Conservation (phyloP, 2,113 vertebrate species). For the Forbesichthys agassizii region DNA sequence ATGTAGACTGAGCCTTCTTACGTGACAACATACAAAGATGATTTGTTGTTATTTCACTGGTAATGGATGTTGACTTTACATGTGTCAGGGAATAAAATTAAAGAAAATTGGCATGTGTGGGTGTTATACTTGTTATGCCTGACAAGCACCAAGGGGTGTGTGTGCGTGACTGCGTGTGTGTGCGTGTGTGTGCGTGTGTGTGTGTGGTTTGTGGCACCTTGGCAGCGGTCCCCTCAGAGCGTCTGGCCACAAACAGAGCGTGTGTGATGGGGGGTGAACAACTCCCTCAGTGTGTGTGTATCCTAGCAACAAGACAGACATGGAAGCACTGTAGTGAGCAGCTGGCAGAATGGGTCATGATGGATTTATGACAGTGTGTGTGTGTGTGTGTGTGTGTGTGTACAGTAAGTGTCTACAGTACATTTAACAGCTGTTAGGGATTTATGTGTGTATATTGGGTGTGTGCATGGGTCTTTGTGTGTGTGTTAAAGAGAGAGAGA, state of each 20-base stretch:
- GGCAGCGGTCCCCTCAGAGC: conserved; percentile 20
- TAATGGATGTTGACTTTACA: background rate
- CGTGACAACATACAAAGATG: background rate
- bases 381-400: background rate
- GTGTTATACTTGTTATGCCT: conserved; percentile 14
- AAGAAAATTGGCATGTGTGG: background rate
- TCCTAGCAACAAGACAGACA: conserved; percentile 72
- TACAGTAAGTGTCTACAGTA: background rate
- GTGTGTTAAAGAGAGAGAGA: conserved; percentile 15
- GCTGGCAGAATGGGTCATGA: conserved; percentile 68
- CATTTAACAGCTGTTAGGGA: conserved; percentile 54
- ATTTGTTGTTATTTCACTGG: background rate
- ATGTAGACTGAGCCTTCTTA: background rate
- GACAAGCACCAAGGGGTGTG: conserved; percentile 9
- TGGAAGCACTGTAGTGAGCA: conserved; percentile 61
- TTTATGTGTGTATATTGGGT: conserved; percentile 14
- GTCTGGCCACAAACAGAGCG: conserved; percentile 51
- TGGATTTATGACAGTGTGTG: conserved; percentile 56
- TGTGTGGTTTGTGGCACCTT: conserved; percentile 37
- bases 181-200: conserved; percentile 3
- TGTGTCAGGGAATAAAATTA: background rate
- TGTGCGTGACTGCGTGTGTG: background rate
- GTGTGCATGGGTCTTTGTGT: background rate
- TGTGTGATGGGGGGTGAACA: conserved; percentile 51
- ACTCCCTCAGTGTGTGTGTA: conserved; percentile 61